These are phyloP conservation scores for Megalops atlanticus DNA, from an alignment of 2,113 vertebrate genomes.

Conservation along the genomic window DNA sequence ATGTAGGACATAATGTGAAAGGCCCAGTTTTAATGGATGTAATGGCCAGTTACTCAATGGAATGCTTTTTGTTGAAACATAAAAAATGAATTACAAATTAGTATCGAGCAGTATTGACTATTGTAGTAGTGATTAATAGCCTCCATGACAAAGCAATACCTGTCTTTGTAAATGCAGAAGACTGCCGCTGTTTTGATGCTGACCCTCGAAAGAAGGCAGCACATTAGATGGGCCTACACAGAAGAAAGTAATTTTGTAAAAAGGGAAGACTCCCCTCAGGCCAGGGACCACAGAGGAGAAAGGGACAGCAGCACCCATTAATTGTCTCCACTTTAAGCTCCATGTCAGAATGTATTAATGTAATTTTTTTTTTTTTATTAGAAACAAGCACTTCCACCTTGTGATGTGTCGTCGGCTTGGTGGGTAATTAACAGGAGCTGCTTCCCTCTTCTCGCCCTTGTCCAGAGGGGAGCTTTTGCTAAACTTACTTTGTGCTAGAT, in stretches of 20 bases:
- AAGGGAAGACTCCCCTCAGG: constrained; percentile 1
- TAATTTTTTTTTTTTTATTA: too few species aligned
- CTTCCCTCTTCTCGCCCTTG: too few species aligned
- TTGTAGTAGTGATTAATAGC: background rate
- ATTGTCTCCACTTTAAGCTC: background rate
- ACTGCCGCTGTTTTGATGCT: background rate
- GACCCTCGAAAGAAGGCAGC: background rate
- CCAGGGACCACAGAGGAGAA: background rate
- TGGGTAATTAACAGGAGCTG: too few species aligned
- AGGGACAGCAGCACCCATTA: background rate
- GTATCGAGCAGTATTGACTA: background rate
- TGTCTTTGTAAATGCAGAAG: background rate
- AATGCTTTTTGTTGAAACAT: background rate
- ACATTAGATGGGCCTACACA: background rate
- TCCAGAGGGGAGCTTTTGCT: too few species aligned
- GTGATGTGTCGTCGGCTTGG: too few species aligned
- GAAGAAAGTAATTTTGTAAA: background rate
- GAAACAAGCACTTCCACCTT: too few species aligned
- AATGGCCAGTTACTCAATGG: background rate
- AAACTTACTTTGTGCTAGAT: too few species aligned
- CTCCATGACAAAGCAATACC: background rate
- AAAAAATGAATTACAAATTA: background rate
- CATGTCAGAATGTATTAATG: background rate
- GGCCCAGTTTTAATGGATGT: background rate
- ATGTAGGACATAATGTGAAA: background rate